phyloP scores from a whole-genome alignment of 2,888 invertebrate species.

The Diarsia brunnea region DNA sequence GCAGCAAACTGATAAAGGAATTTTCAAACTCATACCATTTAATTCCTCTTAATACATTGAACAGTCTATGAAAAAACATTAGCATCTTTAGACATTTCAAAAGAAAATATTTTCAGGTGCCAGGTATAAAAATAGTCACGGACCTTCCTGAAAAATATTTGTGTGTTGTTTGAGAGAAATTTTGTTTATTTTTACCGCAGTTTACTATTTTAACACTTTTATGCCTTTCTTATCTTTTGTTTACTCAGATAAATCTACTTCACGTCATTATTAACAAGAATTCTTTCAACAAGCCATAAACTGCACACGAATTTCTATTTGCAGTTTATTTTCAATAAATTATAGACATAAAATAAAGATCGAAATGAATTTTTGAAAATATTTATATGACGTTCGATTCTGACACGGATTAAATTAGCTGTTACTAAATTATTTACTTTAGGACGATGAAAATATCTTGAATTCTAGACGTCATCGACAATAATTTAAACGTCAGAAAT shows the following conservation, averaged over 20 bases:
- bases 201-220: constrained; percentile 20
- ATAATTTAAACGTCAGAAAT: neutral
- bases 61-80: neutral
- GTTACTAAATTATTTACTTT: constrained; percentile 24
- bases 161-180: neutral
- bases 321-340: constrained; percentile 12
- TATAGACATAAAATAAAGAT: constrained; percentile 18
- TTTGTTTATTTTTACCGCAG: constrained; percentile 2
- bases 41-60: neutral
- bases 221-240: constrained; percentile 16
- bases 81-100: neutral
- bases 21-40: neutral
- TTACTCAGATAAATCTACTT: neutral
- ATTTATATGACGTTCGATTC: constrained; percentile 36
- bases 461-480: constrained; percentile 18
- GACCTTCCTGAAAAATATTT: neutral
- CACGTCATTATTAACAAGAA: constrained; percentile 15
- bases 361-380: constrained; percentile 24
- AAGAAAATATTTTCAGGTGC: neutral
- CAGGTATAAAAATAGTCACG: neutral
- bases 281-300: constrained; percentile 24
- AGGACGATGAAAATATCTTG: constrained; percentile 16
- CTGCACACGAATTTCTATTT: constrained; percentile 38
- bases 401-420: constrained; percentile 11
- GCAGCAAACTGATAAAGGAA: neutral